Evolutionary conservation across 1,140 invertebrate species (phyloP).

Genomic region (Drosophila pachea): DNA sequence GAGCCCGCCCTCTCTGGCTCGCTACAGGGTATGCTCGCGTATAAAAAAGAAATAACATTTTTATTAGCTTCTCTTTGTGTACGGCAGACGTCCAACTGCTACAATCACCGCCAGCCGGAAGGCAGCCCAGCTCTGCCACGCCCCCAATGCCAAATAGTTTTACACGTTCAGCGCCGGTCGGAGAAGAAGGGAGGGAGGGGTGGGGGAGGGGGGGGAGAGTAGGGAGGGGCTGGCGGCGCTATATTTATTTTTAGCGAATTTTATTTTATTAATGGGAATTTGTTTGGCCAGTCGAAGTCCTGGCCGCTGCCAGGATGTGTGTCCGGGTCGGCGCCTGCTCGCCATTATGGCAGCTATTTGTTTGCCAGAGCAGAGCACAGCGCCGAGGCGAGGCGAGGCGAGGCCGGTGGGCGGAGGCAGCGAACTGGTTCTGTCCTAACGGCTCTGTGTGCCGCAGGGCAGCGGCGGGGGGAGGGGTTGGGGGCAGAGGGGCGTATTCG

Average conservation of each 20-base stretch:
- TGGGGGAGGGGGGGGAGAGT: not conserved
- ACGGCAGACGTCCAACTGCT: not conserved
- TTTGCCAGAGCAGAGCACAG: conserved; percentile 31
- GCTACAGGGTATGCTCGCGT: not conserved
- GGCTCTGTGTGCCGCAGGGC: not conserved
- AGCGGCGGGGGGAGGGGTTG: too few relatives aligned
- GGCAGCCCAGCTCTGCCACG: conserved; percentile 19
- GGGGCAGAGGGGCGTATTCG: conserved; percentile 55
- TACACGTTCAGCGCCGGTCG: too few relatives aligned
- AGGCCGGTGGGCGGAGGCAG: not conserved
- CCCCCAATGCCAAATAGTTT: conserved; percentile 55
- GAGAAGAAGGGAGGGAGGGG: too few relatives aligned
- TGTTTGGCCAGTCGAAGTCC: conserved; percentile 38
- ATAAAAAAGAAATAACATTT: conserved; percentile 15
- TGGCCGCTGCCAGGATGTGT: conserved; percentile 41
- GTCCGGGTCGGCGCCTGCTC: conserved; percentile 44
- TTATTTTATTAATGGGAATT: conserved; percentile 69
- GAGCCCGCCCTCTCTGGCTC: not conserved
- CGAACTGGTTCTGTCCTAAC: not conserved
- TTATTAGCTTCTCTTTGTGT: conserved; percentile 24
- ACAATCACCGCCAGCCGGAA: conserved; percentile 8
- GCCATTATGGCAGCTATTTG: conserved; percentile 69
- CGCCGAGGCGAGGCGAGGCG: not conserved
- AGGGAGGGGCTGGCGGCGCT: not conserved
- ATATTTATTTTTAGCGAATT: conserved; percentile 32